Evolutionary conservation across 2,888 invertebrate genomes (phyloP), one percentile per base, ranked within the genome.

Genomic region (Leucophenga montana): DNA sequence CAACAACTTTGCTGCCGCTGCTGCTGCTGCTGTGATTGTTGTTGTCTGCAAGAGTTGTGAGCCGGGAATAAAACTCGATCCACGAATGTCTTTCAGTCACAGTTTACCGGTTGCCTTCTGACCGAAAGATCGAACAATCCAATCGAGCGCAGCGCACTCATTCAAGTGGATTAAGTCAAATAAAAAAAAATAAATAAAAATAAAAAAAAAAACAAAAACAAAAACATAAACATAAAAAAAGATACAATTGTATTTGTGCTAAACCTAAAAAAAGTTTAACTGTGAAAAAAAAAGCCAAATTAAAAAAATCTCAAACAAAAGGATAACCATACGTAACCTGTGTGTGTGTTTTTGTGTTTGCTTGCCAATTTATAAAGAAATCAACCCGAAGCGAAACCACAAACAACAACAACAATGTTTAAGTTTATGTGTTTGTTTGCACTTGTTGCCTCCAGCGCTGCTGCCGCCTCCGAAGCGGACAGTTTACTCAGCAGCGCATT

Each of bases 401-500:
- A 11, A 39, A 39, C n/a, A 54, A 9, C 53, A n/a, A 57, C 16
- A 75, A 77, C 68, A 73, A 89, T 89, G 88, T 91, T 91, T 88
- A 91, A 90, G 89, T 86, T 88, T 77, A 85, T 88, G 85, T 87
- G 86, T 77, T 77, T 88, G 65, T 82, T 88, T 71, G 87, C 91
- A 75, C 78, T 92, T 85, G 88, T 91, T 84, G 89, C 90, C 69
- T 88, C 90, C 57, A 88, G 90, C 65, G 88, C 90, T 31, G 89
- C 89, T 78, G 77, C 82, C 39, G 77, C 81, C 71, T 87, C 88
- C 59, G 91, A 91, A 69, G 91, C 92, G 74, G 91, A 90, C 56
- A 86, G 81, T 76, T 85, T 91, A 61, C 87, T 94, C 85, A 92
- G 92, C 77, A 91, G 91, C 54, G 93, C 93, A 11, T 89, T 94